Conservation (phyloP, 2,113 vertebrate genomes). For the Zosterops lateralis region DNA sequence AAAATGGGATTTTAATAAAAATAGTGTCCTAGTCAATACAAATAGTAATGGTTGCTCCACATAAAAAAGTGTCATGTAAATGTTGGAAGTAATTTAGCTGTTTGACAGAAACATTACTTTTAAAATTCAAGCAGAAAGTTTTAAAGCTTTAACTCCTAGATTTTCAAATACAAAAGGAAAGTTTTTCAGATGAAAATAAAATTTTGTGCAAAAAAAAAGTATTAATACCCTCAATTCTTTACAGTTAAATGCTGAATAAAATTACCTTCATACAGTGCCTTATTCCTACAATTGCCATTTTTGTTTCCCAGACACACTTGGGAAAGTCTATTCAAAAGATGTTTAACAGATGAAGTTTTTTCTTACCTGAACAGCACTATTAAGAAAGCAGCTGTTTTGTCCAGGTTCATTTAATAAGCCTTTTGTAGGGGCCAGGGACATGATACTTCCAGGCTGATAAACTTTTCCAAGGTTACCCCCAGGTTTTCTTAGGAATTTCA, state of each 20-base stretch:
- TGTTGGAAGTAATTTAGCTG: neutral
- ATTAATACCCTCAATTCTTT: neutral
- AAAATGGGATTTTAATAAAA: neutral
- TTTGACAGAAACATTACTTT: neutral
- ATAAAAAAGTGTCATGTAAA: neutral
- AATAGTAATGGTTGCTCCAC: neutral
- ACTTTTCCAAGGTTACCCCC: conserved; percentile 89
- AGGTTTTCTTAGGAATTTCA: conserved; percentile 89
- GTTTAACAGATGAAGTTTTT: neutral
- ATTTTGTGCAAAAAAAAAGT: neutral
- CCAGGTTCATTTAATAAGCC: conserved; percentile 95
- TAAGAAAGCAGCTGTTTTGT: conserved; percentile 98
- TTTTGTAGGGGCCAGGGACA: conserved; percentile 94
- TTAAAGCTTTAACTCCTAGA: neutral
- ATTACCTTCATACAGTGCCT: neutral
- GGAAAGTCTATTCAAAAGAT: neutral
- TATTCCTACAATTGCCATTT: neutral
- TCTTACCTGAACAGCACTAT: conserved; percentile 97
- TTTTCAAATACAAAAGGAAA: neutral
- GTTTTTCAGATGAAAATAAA: neutral
- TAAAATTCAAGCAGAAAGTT: neutral
- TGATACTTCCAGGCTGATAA: conserved; percentile 93
- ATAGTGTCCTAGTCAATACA: neutral
- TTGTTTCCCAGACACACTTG: too few relatives aligned
- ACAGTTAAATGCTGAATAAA: neutral